A percentile compares a stretch with the other conserved stretches of the same genome.
Conservation (phyloP, 2,888 invertebrate species). For the Cynaeus angustus region DNA sequence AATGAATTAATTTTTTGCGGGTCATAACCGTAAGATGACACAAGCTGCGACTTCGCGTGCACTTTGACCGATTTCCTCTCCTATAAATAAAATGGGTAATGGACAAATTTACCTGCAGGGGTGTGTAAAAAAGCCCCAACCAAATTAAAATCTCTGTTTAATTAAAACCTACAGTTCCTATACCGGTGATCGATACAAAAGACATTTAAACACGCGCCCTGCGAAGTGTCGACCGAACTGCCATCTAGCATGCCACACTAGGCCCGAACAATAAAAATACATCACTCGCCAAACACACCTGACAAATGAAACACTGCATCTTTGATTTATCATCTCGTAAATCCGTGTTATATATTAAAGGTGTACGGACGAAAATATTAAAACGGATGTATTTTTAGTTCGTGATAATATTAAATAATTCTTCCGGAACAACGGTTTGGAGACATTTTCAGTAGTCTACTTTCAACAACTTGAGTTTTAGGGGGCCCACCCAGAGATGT, state of each 20-base stretch:
- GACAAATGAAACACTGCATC: constrained; percentile 72
- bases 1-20: constrained; percentile 57
- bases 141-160: constrained; percentile 66
- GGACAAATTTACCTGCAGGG: constrained; percentile 49
- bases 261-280: constrained; percentile 70
- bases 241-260: constrained; percentile 70
- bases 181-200: constrained; percentile 66
- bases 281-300: constrained; percentile 71
- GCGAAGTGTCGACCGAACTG: constrained; percentile 65
- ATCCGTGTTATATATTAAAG: constrained; percentile 70
- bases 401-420: constrained; percentile 54
- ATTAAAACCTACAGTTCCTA: constrained; percentile 65
- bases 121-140: constrained; percentile 54
- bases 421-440: neutral
- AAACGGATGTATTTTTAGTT: constrained; percentile 66
- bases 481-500: constrained; percentile 59
- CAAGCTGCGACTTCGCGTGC: constrained; percentile 33
- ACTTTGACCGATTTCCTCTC: constrained; percentile 24
- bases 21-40: constrained; percentile 26
- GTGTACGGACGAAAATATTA: constrained; percentile 67
- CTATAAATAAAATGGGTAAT: constrained; percentile 35
- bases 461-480: constrained; percentile 2
- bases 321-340: constrained; percentile 71
- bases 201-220: constrained; percentile 67
- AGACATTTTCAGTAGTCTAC: neutral